Conservation (phyloP, 2,113 vertebrate species). For the Amphilophus citrinellus region DNA sequence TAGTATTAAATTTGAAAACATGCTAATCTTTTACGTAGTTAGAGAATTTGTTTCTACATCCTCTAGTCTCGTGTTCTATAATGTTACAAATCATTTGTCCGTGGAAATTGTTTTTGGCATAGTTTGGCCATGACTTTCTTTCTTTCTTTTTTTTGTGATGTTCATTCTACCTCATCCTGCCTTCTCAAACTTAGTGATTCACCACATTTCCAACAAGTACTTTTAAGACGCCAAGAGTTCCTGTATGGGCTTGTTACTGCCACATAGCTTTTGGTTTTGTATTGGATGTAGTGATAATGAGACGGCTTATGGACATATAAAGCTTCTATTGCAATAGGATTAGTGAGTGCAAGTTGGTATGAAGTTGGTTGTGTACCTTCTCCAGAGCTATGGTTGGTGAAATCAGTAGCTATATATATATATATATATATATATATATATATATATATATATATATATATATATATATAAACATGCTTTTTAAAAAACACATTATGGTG, state of each 20-base stretch:
- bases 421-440: too few species aligned
- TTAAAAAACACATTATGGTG: too few species aligned
- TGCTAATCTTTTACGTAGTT: background rate
- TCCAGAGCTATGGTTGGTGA: background rate
- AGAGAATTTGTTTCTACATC: background rate
- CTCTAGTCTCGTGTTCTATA: too few species aligned
- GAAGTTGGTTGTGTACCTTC: background rate
- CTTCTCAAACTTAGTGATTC: constrained; percentile 29
- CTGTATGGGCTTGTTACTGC: constrained; percentile 26
- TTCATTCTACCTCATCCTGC: background rate
- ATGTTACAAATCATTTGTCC: background rate
- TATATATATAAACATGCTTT: too few species aligned
- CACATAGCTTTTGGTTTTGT: background rate
- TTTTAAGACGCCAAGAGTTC: background rate
- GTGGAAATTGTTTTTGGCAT: background rate
- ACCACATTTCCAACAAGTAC: constrained; percentile 15
- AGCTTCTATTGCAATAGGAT: background rate
- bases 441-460: too few species aligned
- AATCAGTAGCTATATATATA: background rate
- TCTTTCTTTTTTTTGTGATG: background rate
- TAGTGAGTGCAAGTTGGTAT: background rate
- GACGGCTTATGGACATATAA: background rate
- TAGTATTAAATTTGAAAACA: background rate
- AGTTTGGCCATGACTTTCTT: background rate
- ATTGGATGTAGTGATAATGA: background rate